These are phyloP conservation scores for Listronotus bonariensis DNA, from an alignment of 1,140 invertebrate species.

Conservation along the genomic window DNA sequence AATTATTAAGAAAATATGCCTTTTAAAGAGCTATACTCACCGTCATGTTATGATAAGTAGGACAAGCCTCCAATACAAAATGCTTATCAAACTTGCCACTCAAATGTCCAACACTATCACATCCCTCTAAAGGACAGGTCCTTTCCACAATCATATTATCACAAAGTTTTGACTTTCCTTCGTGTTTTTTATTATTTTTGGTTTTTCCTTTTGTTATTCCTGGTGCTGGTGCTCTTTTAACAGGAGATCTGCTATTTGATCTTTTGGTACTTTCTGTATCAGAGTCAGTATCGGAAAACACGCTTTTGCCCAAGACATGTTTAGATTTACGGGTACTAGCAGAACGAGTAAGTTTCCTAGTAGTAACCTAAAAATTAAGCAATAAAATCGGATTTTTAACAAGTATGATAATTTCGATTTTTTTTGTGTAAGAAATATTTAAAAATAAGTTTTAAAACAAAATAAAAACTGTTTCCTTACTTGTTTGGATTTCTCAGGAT, in stretches of 20 bases:
- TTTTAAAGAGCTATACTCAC: slow-evolving; percentile 43
- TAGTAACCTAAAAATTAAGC: slow-evolving; percentile 39
- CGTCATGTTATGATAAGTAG: slow-evolving; percentile 87
- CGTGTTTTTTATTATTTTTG: slow-evolving; percentile 58
- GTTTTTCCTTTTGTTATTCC: slow-evolving; percentile 54
- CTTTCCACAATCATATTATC: slow-evolving; percentile 65
- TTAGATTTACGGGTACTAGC: slow-evolving; percentile 62
- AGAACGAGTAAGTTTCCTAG: slow-evolving; percentile 61
- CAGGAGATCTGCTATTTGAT: slow-evolving; percentile 64
- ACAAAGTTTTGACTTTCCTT: slow-evolving; percentile 55
- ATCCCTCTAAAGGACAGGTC: slow-evolving; percentile 84
- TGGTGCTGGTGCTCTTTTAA: slow-evolving; percentile 62
- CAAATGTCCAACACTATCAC: slow-evolving; percentile 88
- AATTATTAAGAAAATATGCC: no score
- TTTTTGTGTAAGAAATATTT: no score
- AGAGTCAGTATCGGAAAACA: slow-evolving; percentile 59
- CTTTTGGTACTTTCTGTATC: slow-evolving; percentile 60
- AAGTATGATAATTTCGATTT: no score
- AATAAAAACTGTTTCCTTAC: slow-evolving; percentile 21
- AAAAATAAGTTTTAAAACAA: slow-evolving; percentile 38
- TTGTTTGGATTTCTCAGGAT: slow-evolving; percentile 42
- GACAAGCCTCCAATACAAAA: slow-evolving; percentile 87
- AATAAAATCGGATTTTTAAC: no score
- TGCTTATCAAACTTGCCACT: slow-evolving; percentile 82
- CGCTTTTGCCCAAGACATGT: slow-evolving; percentile 58